Evolutionary conservation across 2,113 vertebrate genomes (phyloP).

Genomic region (Apodemus sylvaticus): DNA sequence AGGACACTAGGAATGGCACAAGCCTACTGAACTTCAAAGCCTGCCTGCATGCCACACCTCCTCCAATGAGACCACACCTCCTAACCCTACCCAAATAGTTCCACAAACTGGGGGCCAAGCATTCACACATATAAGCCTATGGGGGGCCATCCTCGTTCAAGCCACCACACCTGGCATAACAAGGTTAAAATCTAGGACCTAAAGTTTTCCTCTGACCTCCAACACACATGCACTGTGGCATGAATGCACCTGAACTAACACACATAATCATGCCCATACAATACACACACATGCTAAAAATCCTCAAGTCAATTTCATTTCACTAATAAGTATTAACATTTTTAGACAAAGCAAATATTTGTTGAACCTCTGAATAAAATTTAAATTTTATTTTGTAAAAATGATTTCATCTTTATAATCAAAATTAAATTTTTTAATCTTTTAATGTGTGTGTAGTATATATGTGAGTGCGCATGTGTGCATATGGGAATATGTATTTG

Average conservation of each 20-base stretch:
- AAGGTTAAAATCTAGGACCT: not conserved
- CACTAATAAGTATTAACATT: conserved; percentile 25
- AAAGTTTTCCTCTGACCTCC: not conserved
- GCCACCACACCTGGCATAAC: not conserved
- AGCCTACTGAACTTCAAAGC: not conserved
- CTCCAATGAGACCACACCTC: not conserved
- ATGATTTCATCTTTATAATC: not conserved
- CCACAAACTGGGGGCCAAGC: not conserved
- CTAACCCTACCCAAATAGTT: not conserved
- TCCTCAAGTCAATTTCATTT: not conserved
- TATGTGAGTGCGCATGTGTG: not conserved
- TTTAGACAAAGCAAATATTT: conserved; percentile 40
- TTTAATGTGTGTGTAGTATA: no score
- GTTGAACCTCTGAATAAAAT: conserved; percentile 23
- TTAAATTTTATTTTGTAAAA: conserved; percentile 42
- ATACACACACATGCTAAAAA: not conserved
- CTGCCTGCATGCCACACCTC: not conserved
- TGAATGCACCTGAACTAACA: not conserved
- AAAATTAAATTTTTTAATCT: not conserved
- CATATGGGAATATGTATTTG: not conserved
- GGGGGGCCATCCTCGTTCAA: not conserved
- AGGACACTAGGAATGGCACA: not conserved
- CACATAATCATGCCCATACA: not conserved
- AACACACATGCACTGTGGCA: not conserved
- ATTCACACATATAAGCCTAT: not conserved